Conservation (phyloP, 1,140 invertebrate species). For the Nymphalis io region DNA sequence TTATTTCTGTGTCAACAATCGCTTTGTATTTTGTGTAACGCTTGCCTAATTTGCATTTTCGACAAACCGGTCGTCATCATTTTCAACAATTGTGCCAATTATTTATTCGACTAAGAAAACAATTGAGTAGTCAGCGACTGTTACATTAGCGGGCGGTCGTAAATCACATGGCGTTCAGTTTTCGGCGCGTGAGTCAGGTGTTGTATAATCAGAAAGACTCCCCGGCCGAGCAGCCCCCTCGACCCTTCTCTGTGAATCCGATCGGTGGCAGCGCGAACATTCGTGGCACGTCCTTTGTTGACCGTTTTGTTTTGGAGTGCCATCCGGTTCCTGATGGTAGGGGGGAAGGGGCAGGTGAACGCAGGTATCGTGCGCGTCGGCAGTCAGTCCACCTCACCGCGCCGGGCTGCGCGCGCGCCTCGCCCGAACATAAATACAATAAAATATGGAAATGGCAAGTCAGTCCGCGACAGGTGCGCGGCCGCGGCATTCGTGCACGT, state of each 20-base stretch:
- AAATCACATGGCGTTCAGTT: constrained; percentile 58
- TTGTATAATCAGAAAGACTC: constrained; percentile 60
- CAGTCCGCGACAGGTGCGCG: constrained; percentile 77
- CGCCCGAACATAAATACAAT: constrained; percentile 59
- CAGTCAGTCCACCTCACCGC: constrained; percentile 70
- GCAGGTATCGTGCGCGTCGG: constrained; percentile 70
- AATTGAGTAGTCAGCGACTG: constrained; percentile 42
- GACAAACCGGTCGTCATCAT: constrained; percentile 48
- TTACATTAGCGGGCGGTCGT: constrained; percentile 47
- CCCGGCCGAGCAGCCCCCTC: constrained; percentile 49
- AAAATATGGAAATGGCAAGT: constrained; percentile 72
- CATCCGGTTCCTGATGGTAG: constrained; percentile 77
- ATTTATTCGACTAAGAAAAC: constrained; percentile 46
- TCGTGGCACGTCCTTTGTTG: constrained; percentile 78
- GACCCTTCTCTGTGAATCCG: constrained; percentile 58
- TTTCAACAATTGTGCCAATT: constrained; percentile 44
- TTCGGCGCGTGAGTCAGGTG: constrained; percentile 71
- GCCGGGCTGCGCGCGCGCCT: constrained; percentile 72
- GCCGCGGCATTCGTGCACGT: constrained; percentile 76
- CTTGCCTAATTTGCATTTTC: constrained; percentile 54
- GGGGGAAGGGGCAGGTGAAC: constrained; percentile 71
- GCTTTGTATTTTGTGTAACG: constrained; percentile 54
- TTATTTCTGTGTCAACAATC: constrained; percentile 54
- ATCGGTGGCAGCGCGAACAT: constrained; percentile 74
- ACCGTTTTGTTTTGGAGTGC: constrained; percentile 79